phyloP scores from a whole-genome alignment of 53 echinoderm and acorn worm genomes.

The Actinopyga echinites region DNA sequence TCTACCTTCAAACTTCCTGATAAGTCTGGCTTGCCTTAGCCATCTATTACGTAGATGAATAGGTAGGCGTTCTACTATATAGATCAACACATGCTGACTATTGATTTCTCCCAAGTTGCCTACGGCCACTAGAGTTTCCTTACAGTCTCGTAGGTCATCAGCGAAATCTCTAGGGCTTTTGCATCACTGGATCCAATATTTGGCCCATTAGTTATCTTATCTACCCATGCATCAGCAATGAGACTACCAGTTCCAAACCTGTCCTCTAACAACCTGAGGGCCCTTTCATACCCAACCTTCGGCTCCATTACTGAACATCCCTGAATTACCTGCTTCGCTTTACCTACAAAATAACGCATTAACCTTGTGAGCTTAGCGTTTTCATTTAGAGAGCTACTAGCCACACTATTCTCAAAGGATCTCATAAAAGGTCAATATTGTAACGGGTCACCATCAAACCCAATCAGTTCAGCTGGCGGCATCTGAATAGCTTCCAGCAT shows the following conservation, averaged over 20 bases:
- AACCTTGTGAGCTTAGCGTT: too few species aligned
- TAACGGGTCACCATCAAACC: too few species aligned
- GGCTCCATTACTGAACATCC: too few species aligned
- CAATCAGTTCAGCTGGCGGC: too few species aligned
- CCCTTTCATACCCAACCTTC: background rate
- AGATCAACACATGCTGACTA: constrained; percentile 11
- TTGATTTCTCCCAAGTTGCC: constrained; percentile 44
- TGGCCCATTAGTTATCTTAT: constrained; percentile 44
- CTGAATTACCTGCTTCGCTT: too few species aligned
- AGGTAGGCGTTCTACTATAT: constrained; percentile 25
- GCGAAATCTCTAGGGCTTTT: constrained; percentile 46
- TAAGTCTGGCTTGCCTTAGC: constrained; percentile 25
- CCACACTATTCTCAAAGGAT: too few species aligned
- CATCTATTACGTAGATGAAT: constrained; percentile 34
- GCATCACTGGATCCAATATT: constrained; percentile 1
- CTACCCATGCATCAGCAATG: constrained; percentile 48
- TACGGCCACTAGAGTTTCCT: constrained; percentile 47
- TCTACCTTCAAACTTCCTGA: background rate
- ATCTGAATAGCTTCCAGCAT: too few species aligned
- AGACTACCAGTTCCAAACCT: constrained; percentile 39
- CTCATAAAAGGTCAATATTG: too few species aligned
- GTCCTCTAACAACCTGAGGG: constrained; percentile 30
- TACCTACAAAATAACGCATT: too few species aligned
- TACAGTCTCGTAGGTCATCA: constrained; percentile 50
- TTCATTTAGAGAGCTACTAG: too few species aligned